Percentiles rank a stretch among this genome's conserved stretches.
These are phyloP conservation scores for Nothura maculosa DNA, from an alignment of 2,797 vertebrate genomes.

Conservation along the genomic window DNA sequence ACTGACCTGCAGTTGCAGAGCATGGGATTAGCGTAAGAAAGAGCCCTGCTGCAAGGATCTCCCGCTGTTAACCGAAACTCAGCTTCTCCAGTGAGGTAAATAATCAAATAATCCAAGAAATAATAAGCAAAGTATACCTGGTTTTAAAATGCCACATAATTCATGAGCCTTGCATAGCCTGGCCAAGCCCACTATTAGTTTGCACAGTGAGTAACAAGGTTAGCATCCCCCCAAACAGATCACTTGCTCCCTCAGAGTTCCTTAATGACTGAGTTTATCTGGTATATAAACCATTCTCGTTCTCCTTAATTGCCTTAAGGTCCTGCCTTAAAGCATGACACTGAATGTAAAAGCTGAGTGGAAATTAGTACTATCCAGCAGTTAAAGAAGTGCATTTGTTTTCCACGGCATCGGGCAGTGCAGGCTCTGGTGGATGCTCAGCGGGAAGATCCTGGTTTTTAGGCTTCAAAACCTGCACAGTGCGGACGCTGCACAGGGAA, in stretches of 20 bases:
- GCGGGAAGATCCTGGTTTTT: background rate
- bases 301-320: background rate
- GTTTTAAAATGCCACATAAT: background rate
- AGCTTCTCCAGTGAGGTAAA: background rate
- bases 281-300: conserved; percentile 1
- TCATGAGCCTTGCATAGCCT: background rate
- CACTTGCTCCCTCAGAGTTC: background rate
- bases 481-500: fast-evolving
- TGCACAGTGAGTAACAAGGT: background rate
- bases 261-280: background rate
- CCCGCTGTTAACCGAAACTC: background rate
- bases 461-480: background rate
- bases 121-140: background rate
- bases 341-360: background rate
- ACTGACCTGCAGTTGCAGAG: background rate
- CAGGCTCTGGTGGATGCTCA: background rate
- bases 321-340: background rate
- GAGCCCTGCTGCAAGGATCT: background rate
- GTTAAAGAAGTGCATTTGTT: background rate
- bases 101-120: background rate
- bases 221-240: background rate
- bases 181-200: background rate
- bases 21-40: background rate
- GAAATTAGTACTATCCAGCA: background rate
- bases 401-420: background rate